These are phyloP conservation scores for Cataglyphis livida DNA, from an alignment of 2,888 invertebrate genomes.

Conservation along the genomic window DNA sequence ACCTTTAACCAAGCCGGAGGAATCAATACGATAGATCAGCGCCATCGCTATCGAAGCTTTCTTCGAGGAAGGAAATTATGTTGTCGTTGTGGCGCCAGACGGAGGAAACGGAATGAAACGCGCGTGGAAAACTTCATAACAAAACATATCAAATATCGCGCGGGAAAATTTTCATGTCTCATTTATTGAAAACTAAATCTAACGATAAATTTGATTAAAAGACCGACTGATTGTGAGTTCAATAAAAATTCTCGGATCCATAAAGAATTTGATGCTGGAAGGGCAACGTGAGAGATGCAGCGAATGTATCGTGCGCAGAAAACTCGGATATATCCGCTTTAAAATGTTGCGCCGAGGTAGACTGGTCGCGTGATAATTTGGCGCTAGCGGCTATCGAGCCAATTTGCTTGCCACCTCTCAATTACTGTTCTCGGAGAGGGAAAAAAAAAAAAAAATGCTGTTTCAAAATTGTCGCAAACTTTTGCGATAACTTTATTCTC, in stretches of 20 bases:
- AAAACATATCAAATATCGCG: not conserved
- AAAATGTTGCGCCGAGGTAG: constrained; percentile 63
- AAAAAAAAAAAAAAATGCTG: constrained; percentile 24
- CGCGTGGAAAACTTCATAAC: constrained; percentile 31
- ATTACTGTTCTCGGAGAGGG: constrained; percentile 48
- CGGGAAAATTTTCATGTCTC: not conserved
- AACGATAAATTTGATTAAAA: not conserved
- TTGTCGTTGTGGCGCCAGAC: constrained; percentile 47
- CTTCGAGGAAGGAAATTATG: constrained; percentile 45
- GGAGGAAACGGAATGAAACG: constrained; percentile 15
- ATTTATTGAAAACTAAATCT: constrained; percentile 19
- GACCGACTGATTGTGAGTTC: not conserved
- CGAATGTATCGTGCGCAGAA: constrained; percentile 18
- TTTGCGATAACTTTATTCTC: constrained; percentile 37
- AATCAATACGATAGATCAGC: constrained; percentile 63
- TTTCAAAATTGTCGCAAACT: constrained; percentile 42
- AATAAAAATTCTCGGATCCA: not conserved
- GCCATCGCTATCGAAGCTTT: constrained; percentile 50
- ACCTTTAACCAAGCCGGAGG: constrained; percentile 53
- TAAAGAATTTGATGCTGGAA: constrained; percentile 11
- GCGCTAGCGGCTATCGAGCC: constrained; percentile 68
- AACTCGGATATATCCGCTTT: constrained; percentile 66
- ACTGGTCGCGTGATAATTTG: constrained; percentile 65
- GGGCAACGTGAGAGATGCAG: not conserved
- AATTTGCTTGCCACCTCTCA: constrained; percentile 61